phyloP scores from a whole-genome alignment of 1,140 invertebrate species.

The Fopius arisanus region DNA sequence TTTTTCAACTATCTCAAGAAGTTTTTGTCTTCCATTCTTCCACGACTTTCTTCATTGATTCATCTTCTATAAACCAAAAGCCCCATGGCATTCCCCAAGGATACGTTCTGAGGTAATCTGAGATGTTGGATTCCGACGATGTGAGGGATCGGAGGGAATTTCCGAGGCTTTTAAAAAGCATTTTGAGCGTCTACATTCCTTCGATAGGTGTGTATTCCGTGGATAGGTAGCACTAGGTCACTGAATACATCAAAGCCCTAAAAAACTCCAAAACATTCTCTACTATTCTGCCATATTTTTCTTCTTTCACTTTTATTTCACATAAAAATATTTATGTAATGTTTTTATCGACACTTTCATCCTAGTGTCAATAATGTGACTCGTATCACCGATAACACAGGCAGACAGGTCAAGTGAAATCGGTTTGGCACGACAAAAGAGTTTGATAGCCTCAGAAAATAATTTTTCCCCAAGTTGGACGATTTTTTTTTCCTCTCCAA shows the following conservation, averaged over 20 bases:
- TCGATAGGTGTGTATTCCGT: conserved; percentile 31
- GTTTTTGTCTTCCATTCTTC: too few species aligned
- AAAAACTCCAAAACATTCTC: not conserved
- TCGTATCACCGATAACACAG: not conserved
- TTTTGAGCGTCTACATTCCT: conserved; percentile 50
- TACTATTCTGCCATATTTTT: too few species aligned
- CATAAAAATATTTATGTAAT: not conserved
- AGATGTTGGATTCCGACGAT: conserved; percentile 5
- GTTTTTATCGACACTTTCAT: not conserved
- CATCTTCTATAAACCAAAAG: conserved; percentile 8
- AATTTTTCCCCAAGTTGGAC: not conserved
- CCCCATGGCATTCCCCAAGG: conserved; percentile 12
- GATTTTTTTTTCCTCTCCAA: not conserved
- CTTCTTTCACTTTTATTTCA: not conserved
- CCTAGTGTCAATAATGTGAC: conserved; percentile 1
- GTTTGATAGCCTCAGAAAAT: too few species aligned
- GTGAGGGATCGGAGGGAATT: conserved; percentile 40
- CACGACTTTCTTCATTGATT: not conserved
- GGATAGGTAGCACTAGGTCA: not conserved
- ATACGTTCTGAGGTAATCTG: conserved; percentile 5
- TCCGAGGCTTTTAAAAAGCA: conserved; percentile 57
- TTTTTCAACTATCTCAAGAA: not conserved
- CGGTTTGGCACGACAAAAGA: not conserved
- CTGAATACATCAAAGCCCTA: not conserved
- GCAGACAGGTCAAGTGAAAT: conserved; percentile 5